phyloP scores from a whole-genome alignment of 2,113 vertebrate species.

The Eulacestoma nigropectus region DNA sequence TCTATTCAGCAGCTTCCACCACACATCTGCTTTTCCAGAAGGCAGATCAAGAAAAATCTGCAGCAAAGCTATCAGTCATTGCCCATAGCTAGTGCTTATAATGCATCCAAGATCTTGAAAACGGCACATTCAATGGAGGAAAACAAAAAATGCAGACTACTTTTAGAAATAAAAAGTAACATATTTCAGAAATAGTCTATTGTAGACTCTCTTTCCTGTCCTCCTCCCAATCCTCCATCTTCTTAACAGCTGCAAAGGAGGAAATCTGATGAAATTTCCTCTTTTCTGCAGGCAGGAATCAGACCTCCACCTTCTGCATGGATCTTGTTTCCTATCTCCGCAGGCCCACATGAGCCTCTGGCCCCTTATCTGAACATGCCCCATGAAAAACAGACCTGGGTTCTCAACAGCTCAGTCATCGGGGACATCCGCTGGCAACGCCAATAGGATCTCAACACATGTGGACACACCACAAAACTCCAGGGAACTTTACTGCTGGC shows the following conservation, averaged over 20 bases:
- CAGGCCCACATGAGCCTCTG: neutral
- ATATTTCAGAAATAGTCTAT: neutral
- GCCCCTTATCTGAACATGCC: neutral
- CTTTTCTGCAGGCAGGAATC: neutral
- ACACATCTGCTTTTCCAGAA: neutral
- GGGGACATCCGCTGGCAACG: neutral
- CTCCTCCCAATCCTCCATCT: neutral
- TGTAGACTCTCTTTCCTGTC: neutral
- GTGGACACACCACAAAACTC: neutral
- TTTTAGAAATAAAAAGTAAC: neutral
- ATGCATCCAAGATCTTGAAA: neutral
- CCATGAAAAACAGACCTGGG: neutral
- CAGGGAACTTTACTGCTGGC: neutral
- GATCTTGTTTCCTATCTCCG: neutral
- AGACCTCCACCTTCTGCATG: neutral
- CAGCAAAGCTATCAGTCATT: neutral
- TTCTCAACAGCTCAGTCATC: rapidly evolving
- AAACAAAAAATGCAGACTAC: neutral
- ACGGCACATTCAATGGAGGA: neutral
- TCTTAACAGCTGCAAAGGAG: neutral
- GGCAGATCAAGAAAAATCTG: neutral
- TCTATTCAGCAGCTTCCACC: neutral
- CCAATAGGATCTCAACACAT: neutral
- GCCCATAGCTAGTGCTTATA: neutral
- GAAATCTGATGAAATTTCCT: neutral